These are phyloP conservation scores for Nezara viridula DNA, from an alignment of 2,888 invertebrate species.

Conservation along the genomic window DNA sequence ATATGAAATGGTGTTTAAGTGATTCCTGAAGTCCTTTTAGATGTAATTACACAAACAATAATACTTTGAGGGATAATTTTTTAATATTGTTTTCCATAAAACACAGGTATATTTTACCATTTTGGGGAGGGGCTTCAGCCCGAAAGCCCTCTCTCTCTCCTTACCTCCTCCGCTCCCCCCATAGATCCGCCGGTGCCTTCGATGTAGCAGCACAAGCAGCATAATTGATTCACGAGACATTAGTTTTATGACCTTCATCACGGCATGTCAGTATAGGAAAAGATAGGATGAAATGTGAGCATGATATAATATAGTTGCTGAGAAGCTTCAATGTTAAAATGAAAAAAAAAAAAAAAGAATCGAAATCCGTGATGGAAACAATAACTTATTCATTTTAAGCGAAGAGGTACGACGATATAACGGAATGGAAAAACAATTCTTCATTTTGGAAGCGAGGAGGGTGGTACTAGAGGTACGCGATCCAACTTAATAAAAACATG, in stretches of 20 bases:
- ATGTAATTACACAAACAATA: no score
- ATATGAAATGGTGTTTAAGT: no score
- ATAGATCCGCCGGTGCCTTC: no score
- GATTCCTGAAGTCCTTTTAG: no score
- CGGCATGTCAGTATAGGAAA: background rate
- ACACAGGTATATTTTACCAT: no score
- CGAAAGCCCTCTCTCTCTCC: no score
- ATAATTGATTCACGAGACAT: no score
- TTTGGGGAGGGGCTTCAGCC: no score
- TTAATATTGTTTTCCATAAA: no score
- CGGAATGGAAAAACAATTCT: conserved; percentile 14
- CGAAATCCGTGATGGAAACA: background rate
- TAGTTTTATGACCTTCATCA: background rate
- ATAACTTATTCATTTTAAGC: background rate
- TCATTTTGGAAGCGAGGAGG: background rate
- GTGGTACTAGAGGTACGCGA: background rate
- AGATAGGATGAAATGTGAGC: background rate
- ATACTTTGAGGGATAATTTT: no score
- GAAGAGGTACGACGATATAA: background rate
- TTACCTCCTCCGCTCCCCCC: no score
- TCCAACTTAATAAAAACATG: conserved; percentile 18
- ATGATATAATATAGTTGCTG: background rate
- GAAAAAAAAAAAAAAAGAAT: background rate
- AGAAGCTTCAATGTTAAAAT: background rate
- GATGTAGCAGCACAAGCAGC: no score